phyloP scores from a whole-genome alignment of 2,797 vertebrate species.

The Telmatherina bonti region DNA sequence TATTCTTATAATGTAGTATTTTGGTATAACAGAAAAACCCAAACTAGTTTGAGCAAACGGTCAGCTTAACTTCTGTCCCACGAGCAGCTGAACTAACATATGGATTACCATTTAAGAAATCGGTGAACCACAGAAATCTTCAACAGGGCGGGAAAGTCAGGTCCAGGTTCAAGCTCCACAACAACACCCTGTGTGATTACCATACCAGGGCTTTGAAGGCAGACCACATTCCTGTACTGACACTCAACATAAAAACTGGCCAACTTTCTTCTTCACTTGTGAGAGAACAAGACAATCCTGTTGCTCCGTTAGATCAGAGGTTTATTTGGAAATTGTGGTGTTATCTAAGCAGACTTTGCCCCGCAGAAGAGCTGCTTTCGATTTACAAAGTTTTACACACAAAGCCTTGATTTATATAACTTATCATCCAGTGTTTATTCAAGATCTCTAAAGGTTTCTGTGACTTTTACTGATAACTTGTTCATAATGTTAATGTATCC shows the following conservation, averaged over 20 bases:
- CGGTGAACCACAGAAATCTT: slow-evolving; percentile 4
- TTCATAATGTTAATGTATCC: background rate
- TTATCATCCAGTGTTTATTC: background rate
- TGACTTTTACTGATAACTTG: background rate
- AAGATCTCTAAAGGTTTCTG: background rate
- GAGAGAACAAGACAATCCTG: slow-evolving; percentile 18
- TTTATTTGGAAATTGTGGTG: slow-evolving; percentile 27
- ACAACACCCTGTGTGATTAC: slow-evolving; percentile 1
- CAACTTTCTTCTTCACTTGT: slow-evolving; percentile 4
- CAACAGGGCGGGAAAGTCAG: slow-evolving; percentile 3
- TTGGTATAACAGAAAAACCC: background rate
- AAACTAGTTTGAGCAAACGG: background rate
- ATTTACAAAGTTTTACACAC: slow-evolving; percentile 12
- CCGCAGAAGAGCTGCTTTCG: slow-evolving; percentile 6
- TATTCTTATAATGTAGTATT: background rate
- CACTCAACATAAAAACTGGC: slow-evolving; percentile 12
- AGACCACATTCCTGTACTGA: slow-evolving; percentile 46
- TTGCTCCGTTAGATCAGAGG: slow-evolving; percentile 21
- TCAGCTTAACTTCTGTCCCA: background rate
- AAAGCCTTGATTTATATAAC: background rate
- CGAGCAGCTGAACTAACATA: slow-evolving; percentile 9
- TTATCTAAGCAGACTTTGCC: slow-evolving; percentile 49
- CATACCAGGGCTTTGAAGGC: slow-evolving; percentile 29
- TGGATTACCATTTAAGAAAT: slow-evolving; percentile 19
- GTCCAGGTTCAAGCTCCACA: slow-evolving; percentile 32